These are phyloP conservation scores for Alentia gelatinosa DNA, from an alignment of 2,888 invertebrate species.

Conservation along the genomic window DNA sequence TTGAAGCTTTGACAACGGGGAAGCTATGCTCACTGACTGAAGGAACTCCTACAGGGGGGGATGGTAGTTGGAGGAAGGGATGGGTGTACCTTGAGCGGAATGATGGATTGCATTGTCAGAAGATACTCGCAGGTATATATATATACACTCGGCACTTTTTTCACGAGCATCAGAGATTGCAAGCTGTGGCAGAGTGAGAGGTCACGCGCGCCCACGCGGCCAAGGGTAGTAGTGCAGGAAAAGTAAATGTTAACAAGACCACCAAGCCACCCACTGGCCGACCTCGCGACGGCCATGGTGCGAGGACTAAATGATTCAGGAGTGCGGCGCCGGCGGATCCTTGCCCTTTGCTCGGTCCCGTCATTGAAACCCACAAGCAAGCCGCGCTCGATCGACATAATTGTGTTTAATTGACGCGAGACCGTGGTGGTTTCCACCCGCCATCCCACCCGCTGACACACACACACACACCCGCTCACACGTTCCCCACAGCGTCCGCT, in stretches of 20 bases:
- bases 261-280: neutral
- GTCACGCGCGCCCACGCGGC: neutral
- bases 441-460: neutral
- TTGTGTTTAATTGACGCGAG: neutral
- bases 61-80: too few relatives aligned
- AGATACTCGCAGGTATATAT: too few relatives aligned
- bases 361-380: conserved; percentile 1
- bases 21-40: too few relatives aligned
- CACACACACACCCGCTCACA: neutral
- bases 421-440: neutral
- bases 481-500: neutral
- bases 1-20: too few relatives aligned
- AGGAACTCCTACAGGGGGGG: too few relatives aligned
- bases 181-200: too few relatives aligned
- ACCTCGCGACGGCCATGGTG: neutral
- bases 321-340: neutral
- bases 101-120: too few relatives aligned
- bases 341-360: neutral
- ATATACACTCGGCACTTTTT: too few relatives aligned
- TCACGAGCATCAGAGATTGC: too few relatives aligned
- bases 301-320: neutral
- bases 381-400: neutral
- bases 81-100: too few relatives aligned
- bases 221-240: neutral
- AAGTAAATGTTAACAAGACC: neutral